A percentile compares a stretch with the other conserved stretches of the same genome.
Conservation (phyloP, 2,113 vertebrate species). For the Mionectes macconnelli region DNA sequence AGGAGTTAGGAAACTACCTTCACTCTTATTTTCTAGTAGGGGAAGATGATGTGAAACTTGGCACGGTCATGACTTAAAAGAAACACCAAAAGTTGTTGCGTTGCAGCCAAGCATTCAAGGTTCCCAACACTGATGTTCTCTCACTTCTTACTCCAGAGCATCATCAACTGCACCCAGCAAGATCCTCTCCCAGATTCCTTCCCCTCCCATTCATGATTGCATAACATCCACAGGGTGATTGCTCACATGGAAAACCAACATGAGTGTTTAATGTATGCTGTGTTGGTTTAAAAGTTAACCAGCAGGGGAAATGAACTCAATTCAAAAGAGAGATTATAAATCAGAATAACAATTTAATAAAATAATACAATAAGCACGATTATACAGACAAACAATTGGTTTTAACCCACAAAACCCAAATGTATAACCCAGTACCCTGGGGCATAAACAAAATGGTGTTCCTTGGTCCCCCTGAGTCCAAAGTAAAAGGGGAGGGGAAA, state of each 20-base stretch:
- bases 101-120: neutral
- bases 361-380: no score
- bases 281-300: no score
- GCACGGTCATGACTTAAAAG: neutral
- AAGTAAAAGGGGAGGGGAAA: no score
- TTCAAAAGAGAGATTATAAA: no score
- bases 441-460: no score
- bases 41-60: neutral
- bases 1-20: neutral
- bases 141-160: neutral
- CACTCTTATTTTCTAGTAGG: neutral
- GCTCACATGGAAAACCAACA: slow-evolving; percentile 5
- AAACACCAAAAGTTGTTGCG: neutral
- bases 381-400: no score
- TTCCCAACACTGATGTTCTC: neutral
- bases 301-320: no score
- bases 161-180: neutral
- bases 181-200: neutral
- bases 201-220: neutral
- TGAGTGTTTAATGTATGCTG: slow-evolving; percentile 1
- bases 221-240: neutral
- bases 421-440: no score
- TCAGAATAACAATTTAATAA: no score
- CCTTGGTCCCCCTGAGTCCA: no score
- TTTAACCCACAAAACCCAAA: no score